phyloP scores from a whole-genome alignment of 2,113 vertebrate genomes.

The Zootoca vivipara region DNA sequence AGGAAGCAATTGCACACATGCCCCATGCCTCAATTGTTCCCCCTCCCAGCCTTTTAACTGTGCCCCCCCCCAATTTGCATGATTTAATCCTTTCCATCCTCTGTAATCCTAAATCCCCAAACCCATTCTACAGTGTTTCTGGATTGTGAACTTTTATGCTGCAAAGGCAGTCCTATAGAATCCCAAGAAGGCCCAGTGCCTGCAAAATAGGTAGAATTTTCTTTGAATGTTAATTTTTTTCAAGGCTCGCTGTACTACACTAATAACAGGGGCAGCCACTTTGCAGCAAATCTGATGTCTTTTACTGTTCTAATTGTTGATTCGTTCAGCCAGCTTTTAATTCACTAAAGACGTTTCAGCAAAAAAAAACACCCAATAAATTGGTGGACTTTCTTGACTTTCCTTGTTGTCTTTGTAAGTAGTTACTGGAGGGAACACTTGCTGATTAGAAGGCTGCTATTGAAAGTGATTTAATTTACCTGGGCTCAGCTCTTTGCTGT shows the following conservation, averaged over 20 bases:
- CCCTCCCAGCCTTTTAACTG: background rate
- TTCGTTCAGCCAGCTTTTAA: background rate
- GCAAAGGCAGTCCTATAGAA: background rate
- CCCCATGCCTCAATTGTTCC: too few relatives aligned
- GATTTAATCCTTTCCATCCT: background rate
- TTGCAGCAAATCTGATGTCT: background rate
- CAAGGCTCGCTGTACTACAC: background rate
- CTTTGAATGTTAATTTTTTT: background rate
- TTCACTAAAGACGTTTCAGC: background rate
- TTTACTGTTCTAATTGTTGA: background rate
- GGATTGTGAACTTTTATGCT: background rate
- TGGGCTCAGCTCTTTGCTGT: background rate
- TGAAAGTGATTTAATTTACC: background rate
- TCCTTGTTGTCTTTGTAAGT: background rate
- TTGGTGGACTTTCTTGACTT: background rate
- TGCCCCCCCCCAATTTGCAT: background rate
- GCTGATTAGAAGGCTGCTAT: background rate
- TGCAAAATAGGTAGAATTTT: background rate
- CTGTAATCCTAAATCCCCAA: background rate
- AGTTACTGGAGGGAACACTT: background rate
- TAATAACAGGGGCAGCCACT: too few relatives aligned
- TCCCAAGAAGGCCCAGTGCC: background rate
- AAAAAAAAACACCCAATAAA: background rate
- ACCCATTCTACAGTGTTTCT: background rate
- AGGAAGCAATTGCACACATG: background rate